Percentiles rank a stretch among this genome's conserved stretches.
phyloP scores from a whole-genome alignment of 2,888 invertebrate genomes.

The Cantharis rufa region DNA sequence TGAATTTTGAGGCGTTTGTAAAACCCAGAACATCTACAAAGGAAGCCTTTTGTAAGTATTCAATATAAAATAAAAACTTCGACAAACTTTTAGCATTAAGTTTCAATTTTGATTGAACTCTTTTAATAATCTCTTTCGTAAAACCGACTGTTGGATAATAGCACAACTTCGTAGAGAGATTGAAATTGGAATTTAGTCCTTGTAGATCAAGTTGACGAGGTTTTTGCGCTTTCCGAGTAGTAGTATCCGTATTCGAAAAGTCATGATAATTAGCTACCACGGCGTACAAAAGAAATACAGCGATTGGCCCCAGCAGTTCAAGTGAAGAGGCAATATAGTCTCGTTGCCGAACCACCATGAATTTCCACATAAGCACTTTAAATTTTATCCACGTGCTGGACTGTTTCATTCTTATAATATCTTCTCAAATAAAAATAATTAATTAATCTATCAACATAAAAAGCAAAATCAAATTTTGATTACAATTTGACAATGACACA shows the following conservation, averaged over 20 bases:
- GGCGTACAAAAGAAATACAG: not conserved
- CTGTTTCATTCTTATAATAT: not conserved
- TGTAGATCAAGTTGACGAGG: not conserved
- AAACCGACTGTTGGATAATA: not conserved
- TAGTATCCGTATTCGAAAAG: too few relatives aligned
- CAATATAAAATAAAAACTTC: conserved; percentile 10
- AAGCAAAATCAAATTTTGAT: not conserved
- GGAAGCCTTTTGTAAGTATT: not conserved
- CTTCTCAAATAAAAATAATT: not conserved
- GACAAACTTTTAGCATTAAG: not conserved
- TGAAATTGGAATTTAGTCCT: not conserved
- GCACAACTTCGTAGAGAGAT: not conserved
- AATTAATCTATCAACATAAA: not conserved
- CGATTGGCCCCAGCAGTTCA: not conserved
- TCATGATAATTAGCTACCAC: too few relatives aligned
- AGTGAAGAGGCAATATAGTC: not conserved
- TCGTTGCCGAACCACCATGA: not conserved
- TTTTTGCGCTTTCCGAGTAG: not conserved
- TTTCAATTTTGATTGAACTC: not conserved
- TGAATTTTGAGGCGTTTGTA: conserved; percentile 37
- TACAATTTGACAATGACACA: not conserved
- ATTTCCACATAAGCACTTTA: not conserved
- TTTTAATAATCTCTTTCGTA: not conserved
- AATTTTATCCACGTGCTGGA: not conserved
- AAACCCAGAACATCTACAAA: conserved; percentile 43